Conservation (phyloP, 2,113 vertebrate species). For the Hippocampus mohnikei region DNA sequence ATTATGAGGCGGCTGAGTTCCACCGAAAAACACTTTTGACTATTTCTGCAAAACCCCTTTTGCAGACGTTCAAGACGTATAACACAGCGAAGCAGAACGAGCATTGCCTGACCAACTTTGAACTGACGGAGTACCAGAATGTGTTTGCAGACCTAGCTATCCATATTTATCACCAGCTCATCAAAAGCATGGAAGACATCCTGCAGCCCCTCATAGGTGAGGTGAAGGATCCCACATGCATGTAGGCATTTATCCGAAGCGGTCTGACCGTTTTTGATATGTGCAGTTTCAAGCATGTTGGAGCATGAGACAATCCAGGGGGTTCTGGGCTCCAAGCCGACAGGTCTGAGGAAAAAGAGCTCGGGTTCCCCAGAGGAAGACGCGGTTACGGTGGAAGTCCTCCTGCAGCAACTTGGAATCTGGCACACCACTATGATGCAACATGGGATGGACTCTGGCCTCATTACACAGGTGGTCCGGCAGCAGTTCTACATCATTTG, state of each 20-base stretch:
- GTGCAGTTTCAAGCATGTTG: constrained; percentile 89
- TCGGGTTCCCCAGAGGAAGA: constrained; percentile 81
- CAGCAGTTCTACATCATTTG: constrained; percentile 93
- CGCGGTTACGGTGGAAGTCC: constrained; percentile 84
- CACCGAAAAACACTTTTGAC: not conserved
- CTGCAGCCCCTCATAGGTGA: constrained; percentile 93
- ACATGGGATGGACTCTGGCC: constrained; percentile 83
- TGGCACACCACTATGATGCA: constrained; percentile 87
- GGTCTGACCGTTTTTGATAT: not conserved
- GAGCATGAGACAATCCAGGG: constrained; percentile 91
- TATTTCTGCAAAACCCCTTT: not conserved
- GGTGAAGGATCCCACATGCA: not conserved
- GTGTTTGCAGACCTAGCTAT: constrained; percentile 90
- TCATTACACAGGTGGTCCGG: constrained; percentile 87
- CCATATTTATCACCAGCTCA: constrained; percentile 94
- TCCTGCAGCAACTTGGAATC: constrained; percentile 82
- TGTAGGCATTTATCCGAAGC: not conserved
- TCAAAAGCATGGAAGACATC: constrained; percentile 84
- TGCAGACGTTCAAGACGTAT: constrained; percentile 77
- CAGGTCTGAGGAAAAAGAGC: constrained; percentile 87
- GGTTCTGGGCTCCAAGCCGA: constrained; percentile 88
- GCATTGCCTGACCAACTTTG: constrained; percentile 92
- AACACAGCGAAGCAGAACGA: constrained; percentile 91
- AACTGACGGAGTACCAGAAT: constrained; percentile 90
- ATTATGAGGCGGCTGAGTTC: not conserved